Conservation (phyloP, 2,888 invertebrate species). For the Hedya salicella region DNA sequence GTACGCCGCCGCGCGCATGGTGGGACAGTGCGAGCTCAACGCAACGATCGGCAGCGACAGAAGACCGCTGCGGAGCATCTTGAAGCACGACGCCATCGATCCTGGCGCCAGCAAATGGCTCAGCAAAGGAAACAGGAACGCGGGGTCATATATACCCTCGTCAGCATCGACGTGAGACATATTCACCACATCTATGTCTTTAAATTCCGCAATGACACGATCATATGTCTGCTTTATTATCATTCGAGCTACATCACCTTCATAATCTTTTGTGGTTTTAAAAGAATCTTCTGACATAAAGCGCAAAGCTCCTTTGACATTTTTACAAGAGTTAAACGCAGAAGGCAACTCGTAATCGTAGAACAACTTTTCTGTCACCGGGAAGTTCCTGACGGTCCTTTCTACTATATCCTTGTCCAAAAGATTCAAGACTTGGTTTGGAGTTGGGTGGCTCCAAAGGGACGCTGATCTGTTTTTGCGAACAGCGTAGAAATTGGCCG, state of each 20-base stretch:
- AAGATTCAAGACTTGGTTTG: conserved; percentile 89
- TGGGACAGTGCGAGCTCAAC: conserved; percentile 87
- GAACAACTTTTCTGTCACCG: conserved; percentile 85
- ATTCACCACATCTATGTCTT: conserved; percentile 56
- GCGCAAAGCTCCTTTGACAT: conserved; percentile 52
- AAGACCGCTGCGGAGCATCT: conserved; percentile 88
- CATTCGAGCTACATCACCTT: conserved; percentile 56
- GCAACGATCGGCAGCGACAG: conserved; percentile 89
- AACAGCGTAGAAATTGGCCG: conserved; percentile 91
- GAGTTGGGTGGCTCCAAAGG: conserved; percentile 89
- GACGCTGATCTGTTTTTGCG: conserved; percentile 81
- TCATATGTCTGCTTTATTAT: conserved; percentile 58
- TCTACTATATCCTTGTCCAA: conserved; percentile 87
- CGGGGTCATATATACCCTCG: conserved; percentile 90
- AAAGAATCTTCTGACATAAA: conserved; percentile 58
- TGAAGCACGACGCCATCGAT: conserved; percentile 88
- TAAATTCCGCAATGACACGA: conserved; percentile 50
- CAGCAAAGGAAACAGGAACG: conserved; percentile 92
- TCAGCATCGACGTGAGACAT: conserved; percentile 60
- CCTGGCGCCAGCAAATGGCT: conserved; percentile 90
- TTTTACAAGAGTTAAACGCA: conserved; percentile 49
- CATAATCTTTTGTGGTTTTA: conserved; percentile 55
- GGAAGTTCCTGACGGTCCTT: conserved; percentile 89
- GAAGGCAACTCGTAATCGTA: conserved; percentile 70
- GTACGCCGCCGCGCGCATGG: conserved; percentile 89